Base-by-base conservation (phyloP, 2,113 vertebrate genomes). In the Sinocyclocheilus maitianheensis region DNA sequence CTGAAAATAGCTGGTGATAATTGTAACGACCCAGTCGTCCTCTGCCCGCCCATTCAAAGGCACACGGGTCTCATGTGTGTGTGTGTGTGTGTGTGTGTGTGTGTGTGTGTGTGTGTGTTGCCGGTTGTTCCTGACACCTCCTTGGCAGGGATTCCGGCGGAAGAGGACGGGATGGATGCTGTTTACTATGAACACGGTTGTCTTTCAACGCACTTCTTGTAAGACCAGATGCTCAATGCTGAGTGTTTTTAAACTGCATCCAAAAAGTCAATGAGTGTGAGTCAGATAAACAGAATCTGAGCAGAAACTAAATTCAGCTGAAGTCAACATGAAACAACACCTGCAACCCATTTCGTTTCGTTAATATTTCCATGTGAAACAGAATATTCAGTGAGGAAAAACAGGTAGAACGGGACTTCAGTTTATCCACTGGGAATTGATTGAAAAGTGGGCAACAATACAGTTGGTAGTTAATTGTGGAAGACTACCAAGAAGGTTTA, bases 1-100 rank as follows among this genome's bases (percentile, higher is more conserved):
- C 91, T 93, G 92, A 93, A 93, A 93, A 93, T 94, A 94, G 91
- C 67, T 18, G 72, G 90, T 91, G 91, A 92, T 93, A 93, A 94
- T 93, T 92, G 92, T 87, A 77, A 79, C 9, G 86, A 81, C 88
- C 87, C 89, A 88, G 91, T 91, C 90, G 90, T 92, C 89, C 85
- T 89, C 89, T 91, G 90, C 88, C 91, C 91, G 88, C 87, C 20
- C 24, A 91, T 89, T 90, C 91, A 93, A 93, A 93, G 89, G 89
- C 91, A 87, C 91, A 78, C 87, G 89, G 89, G 89, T 58, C 26
- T 24, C 46, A 12, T 5, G 43, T 46, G 43, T 46, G 43, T 43
- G 85, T 88, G 81, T 90, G 26, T 26, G 89, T 87, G 86, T 77
- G 87, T n/a, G n/a, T n/a, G n/a, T n/a, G n/a, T n/a, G n/a, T 46